Evolutionary conservation across 37 sponge, comb jelly and placozoan species (phyloP), one percentile per base, ranked within the genome.

Genomic region (Crambe crambe): DNA sequence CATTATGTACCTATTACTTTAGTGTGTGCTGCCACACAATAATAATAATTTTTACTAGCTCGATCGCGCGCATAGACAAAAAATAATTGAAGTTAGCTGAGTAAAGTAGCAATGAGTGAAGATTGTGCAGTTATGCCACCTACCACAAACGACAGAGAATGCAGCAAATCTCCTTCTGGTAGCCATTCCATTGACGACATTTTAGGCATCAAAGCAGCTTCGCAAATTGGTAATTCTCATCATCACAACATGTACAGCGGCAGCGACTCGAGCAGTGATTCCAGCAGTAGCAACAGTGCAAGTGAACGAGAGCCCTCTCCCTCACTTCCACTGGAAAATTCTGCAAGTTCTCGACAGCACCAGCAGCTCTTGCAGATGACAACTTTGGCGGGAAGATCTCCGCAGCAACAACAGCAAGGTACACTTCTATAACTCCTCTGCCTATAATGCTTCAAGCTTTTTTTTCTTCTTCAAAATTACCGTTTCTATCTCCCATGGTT

Each of bases 171-270:
- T 2, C 35, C 54, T 22, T 30, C 74, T 31, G 64, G 41, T 37
- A 62, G 44, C 31, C 77, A 77, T 43, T 62, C 77, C 65, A 77
- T 77, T 25, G 42, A 77, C 65, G 77, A 61, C 29, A 77, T 77
- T 62, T 26, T 77, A 3, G 77, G 65, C 9, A 35, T 58, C 31
- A 75, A 75, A 57, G 73, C 37, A 6, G 20, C 21, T 2, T 42
- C 38, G 2, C 20, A 41, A 8, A 15, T 54, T 1, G 32, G 30
- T 9, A 29, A 65, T 29, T 5, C 31, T 5, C 61, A 60, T 60
- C 61, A 60, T 6, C 73, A 72, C 23, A 26, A 2, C 10, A 65
- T 65, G 66, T 65, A 65, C 68, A 68, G 79, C 56, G 79, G 58
- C n/a, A 68, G 68, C 23, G 61, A 26, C 31, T 58, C 40, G 18